phyloP scores from a whole-genome alignment of 1,140 invertebrate genomes.

The Magallana ariakensis region DNA sequence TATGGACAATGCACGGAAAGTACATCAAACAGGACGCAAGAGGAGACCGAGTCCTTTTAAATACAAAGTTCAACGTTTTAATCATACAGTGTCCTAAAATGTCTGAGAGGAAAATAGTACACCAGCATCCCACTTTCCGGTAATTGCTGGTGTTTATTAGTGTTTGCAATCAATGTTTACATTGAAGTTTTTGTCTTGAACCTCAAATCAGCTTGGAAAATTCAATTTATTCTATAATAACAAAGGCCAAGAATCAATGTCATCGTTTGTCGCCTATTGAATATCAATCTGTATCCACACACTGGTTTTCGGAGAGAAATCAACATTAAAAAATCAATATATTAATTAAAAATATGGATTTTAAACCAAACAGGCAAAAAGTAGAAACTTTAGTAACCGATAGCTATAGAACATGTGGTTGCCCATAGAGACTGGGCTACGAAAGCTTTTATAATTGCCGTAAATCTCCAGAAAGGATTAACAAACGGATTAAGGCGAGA shows the following conservation, averaged over 20 bases:
- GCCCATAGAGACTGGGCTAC: neutral
- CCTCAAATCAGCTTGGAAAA: too few species aligned
- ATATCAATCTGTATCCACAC: neutral
- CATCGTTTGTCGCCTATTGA: neutral
- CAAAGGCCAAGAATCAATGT: neutral
- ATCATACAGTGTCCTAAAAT: too few species aligned
- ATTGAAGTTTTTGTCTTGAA: too few species aligned
- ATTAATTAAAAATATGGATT: constrained; percentile 29
- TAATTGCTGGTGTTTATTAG: too few species aligned
- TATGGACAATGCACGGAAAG: too few species aligned
- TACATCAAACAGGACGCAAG: too few species aligned
- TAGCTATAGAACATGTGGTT: neutral
- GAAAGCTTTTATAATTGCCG: neutral
- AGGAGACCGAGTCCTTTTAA: too few species aligned
- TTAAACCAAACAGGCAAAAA: neutral
- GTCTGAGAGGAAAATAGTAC: too few species aligned
- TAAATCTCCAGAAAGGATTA: neutral
- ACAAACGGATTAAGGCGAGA: neutral
- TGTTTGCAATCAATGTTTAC: too few species aligned
- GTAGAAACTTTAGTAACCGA: neutral
- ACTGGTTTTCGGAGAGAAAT: neutral
- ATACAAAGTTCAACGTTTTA: too few species aligned
- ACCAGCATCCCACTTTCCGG: too few species aligned
- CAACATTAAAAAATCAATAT: neutral
- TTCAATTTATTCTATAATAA: neutral